Base-by-base conservation (phyloP, 2,888 invertebrate genomes). In the Spatulosminthurus flaviceps region DNA sequence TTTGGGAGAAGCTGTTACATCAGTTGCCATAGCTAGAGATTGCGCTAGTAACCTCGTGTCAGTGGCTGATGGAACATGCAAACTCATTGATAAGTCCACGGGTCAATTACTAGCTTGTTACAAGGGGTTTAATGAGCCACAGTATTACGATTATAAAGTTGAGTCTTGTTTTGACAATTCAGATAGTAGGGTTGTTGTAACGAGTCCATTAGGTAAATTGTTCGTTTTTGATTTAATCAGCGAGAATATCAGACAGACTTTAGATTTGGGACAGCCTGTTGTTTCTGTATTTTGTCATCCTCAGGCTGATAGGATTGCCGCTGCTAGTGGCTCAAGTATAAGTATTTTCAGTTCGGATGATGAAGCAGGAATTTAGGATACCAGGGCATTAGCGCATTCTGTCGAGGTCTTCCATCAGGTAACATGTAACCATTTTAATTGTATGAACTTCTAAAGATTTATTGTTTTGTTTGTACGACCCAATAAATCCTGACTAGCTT, bases 161-260 rank as follows among this genome's bases (percentile, higher is more conserved):
- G 85, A 85, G 69, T 81, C 82, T 0, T 79, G 80, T 9, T 85
- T 85, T 78, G 93, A 95, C 87, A 90, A 91, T 77, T 93, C 92
- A 82, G 98, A 98, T 87, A 93, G 93, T 70, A 92, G 93, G 85
- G 92, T 99, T 67, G 89, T 98, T 64, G 94, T 95, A 24, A 98
- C 98, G 0, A 97, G 97, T 0, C 93, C 93, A 19, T 93, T 94
- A 81, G 98, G 98, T 0, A 90, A 91, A 84, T 89, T 96, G 7
- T 94, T 93, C 89, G 91, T 92, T 85, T 99, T 97, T 95, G 96
- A 97, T 88, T 90, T 99, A 66, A 91, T 97, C 2, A 93, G 93
- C 82, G 92, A 92, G 5, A 90, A 91, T 85, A 88, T 93, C 0
- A 83, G 87, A 4, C 85, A 86, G 34, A 82, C 88, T 42, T 81